Evolutionary conservation across 2,113 vertebrate genomes (phyloP).

Genomic region (Malurus cyaneus): DNA sequence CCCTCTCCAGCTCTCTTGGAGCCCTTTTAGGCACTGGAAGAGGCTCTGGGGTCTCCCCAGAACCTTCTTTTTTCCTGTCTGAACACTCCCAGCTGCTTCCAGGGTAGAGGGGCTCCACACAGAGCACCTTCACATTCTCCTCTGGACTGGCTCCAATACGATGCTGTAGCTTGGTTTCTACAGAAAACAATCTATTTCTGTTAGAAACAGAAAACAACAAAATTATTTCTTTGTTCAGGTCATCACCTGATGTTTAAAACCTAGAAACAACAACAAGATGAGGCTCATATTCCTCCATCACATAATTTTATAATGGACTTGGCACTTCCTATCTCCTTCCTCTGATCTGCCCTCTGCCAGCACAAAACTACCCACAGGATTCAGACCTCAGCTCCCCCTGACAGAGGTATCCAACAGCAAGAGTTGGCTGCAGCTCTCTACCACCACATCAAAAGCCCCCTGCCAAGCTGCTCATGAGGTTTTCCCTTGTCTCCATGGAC

Average conservation of each 20-base stretch:
- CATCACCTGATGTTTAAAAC: neutral
- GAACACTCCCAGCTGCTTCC: neutral
- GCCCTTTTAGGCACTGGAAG: neutral
- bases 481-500: neutral
- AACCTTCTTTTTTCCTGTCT: neutral
- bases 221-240: neutral
- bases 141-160: neutral
- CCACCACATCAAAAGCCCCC: neutral
- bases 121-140: neutral
- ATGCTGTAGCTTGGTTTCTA: neutral
- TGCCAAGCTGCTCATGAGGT: neutral
- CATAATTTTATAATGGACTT: neutral
- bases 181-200: neutral
- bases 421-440: neutral
- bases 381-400: neutral
- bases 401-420: neutral
- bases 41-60: neutral
- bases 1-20: neutral
- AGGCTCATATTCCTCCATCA: neutral
- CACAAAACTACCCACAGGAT: neutral
- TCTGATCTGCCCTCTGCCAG: neutral
- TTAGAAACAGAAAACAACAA: no score
- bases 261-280: neutral
- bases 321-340: neutral
- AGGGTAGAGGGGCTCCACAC: neutral